Conservation (phyloP, 2,113 vertebrate genomes). For the Brienomyrus longianalis region DNA sequence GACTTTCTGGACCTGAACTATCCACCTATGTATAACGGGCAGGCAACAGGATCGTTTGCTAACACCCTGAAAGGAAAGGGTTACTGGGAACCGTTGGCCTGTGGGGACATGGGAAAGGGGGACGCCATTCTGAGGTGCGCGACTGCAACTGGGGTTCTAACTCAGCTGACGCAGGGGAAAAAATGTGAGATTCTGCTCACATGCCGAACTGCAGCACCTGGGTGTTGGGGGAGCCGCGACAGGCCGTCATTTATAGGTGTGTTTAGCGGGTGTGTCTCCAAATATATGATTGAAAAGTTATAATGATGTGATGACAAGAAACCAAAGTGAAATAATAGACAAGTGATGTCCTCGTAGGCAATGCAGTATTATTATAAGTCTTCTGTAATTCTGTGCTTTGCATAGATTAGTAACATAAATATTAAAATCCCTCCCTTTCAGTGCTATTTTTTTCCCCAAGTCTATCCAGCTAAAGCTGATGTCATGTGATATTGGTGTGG, state of each 20-base stretch:
- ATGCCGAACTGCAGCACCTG: background rate
- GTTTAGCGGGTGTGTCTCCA: background rate
- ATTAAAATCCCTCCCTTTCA: background rate
- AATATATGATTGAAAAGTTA: background rate
- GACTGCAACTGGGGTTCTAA: no score
- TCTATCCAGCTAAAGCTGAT: background rate
- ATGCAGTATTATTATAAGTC: background rate
- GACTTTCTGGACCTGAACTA: background rate
- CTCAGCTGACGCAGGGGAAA: background rate
- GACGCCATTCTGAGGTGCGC: background rate
- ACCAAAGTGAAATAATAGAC: background rate
- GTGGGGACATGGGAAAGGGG: background rate
- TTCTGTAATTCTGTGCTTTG: background rate
- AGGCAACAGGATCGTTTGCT: constrained; percentile 18
- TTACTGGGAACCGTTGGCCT: background rate
- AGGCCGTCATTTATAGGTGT: background rate
- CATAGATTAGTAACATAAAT: background rate
- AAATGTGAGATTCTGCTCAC: background rate
- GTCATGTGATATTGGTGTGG: background rate
- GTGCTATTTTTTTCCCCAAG: background rate
- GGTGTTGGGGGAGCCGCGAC: background rate
- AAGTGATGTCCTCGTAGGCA: background rate
- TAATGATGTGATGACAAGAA: background rate
- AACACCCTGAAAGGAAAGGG: background rate
- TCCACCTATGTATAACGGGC: constrained; percentile 42